These are phyloP conservation scores for Nyctibius bracteatus DNA, from an alignment of 2,113 vertebrate genomes.

Conservation along the genomic window DNA sequence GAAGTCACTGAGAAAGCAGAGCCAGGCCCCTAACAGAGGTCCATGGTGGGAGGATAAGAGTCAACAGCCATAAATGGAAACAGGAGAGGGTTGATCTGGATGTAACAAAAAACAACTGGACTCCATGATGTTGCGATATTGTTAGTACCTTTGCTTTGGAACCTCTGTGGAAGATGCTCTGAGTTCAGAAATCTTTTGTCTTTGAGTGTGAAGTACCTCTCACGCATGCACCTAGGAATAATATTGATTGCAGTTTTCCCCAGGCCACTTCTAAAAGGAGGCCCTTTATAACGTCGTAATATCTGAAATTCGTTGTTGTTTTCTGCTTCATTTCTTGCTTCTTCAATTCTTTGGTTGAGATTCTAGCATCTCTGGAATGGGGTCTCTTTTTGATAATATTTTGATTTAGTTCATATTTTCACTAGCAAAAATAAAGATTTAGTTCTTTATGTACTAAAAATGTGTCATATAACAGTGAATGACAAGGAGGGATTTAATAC, in stretches of 20 bases:
- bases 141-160: background rate
- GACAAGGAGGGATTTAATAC: background rate
- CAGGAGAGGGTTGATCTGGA: background rate
- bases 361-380: background rate
- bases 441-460: background rate
- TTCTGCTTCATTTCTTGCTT: background rate
- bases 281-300: background rate
- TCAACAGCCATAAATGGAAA: background rate
- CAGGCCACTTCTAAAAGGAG: background rate
- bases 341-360: background rate
- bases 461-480: background rate
- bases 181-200: background rate
- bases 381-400: background rate
- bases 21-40: background rate
- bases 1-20: background rate
- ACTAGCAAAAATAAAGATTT: background rate
- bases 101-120: rapidly evolving
- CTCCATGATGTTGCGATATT: background rate
- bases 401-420: background rate
- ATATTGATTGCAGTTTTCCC: background rate
- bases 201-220: background rate
- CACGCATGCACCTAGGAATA: background rate
- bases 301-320: background rate
- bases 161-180: background rate
- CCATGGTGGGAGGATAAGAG: rapidly evolving